Base-by-base conservation (phyloP, 2,113 vertebrate species). In the Pelobates fuscus region DNA sequence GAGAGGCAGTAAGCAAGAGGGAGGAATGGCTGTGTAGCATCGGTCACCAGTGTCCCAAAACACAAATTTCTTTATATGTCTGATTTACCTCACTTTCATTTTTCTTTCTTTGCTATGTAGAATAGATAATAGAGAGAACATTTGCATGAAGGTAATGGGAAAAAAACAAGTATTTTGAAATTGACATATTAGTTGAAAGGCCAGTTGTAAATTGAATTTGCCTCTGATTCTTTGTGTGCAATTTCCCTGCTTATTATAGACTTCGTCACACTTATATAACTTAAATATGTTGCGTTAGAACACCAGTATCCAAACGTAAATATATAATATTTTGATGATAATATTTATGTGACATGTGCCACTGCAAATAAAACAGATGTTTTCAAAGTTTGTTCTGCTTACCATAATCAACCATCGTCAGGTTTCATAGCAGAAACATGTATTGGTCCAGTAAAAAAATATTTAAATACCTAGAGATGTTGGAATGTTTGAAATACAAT, bases 51-150 rank as follows among this genome's bases (percentile, higher is more conserved):
- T 86, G 92, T 94, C 94, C 93, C 92, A 88, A 84, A 93, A 91
- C 91, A 82, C 91, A 89, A 91, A 92, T 94, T 92, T 91, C 89
- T 88, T 93, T 92, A 94, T 94, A 95, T 98, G 95, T 95, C 95
- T 98, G 95, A 98, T 97, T 93, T 95, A 85, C 92, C 92, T 89
- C 87, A 86, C 92, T 89, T 91, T 92, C 91, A 91, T 89, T 89
- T 88, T 88, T 84, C 85, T 83, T 87, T 88, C 85, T 80, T 59
- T 58, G 77, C 57, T 80, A 83, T 81, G 88, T 89, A 88, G 89
- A 89, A 91, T 85, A 81, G 82, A 82, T 72, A 78, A 76, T 79
- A 71, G 82, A 87, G 89, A 88, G 89, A 89, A 87, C 86, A 89
- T 86, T 82, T 87, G 83, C 86, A 84, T 67, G 85, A 91, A 86